Conservation (phyloP, 2,888 invertebrate genomes). For the Kryphioiulus occultus region DNA sequence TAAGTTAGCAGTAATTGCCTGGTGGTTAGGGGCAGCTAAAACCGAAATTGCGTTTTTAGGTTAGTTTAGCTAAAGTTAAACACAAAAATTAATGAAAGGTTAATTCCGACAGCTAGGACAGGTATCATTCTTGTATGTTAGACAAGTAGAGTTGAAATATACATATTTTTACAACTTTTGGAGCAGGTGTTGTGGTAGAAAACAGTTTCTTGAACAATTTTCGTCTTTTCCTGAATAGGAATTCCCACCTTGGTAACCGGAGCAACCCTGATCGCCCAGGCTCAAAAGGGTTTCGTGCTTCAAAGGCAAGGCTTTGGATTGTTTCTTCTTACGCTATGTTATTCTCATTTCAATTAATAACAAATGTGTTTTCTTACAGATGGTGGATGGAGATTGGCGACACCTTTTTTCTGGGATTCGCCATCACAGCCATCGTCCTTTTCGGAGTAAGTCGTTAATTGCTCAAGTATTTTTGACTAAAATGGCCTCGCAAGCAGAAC, state of each 20-base stretch:
- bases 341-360: neutral
- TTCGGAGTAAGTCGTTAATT: constrained; percentile 41
- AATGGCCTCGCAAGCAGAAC: no score
- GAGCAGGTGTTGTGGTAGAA: no score
- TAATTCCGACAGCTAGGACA: no score
- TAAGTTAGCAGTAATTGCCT: no score
- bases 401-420: constrained; percentile 46
- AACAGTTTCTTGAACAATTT: neutral
- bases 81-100: no score
- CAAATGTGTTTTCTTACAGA: constrained; percentile 36
- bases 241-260: constrained; percentile 53
- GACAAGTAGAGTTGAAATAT: no score
- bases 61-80: no score
- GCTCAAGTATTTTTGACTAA: no score
- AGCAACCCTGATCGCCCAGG: constrained; percentile 52
- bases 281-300: constrained; percentile 47
- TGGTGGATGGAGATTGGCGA: constrained; percentile 51
- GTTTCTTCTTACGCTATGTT: neutral
- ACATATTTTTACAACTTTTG: no score
- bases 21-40: no score
- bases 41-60: no score
- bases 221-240: constrained; percentile 37
- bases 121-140: no score
- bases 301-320: neutral
- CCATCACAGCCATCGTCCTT: constrained; percentile 46